Conservation (phyloP, 1,140 invertebrate genomes). For the Platorchestia sp. region DNA sequence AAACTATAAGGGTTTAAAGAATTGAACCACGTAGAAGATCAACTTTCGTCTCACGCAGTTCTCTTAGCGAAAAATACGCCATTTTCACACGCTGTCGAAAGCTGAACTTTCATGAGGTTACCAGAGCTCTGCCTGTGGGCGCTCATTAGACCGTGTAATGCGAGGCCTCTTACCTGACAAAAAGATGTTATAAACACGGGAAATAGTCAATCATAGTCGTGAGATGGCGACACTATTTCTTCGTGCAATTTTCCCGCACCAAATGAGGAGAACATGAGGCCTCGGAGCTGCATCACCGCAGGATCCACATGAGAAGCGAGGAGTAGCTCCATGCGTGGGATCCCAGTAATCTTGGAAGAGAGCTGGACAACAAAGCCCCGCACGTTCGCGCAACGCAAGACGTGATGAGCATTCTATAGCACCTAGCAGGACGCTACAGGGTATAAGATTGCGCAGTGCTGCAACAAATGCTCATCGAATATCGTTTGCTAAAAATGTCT, state of each 20-base stretch:
- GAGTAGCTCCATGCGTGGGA: slow-evolving; percentile 60
- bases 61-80: not conserved
- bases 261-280: not conserved
- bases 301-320: slow-evolving; percentile 58
- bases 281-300: not conserved
- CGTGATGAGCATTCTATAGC: slow-evolving; percentile 25
- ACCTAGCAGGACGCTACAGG: not conserved
- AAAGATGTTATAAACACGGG: not conserved
- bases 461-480: not conserved
- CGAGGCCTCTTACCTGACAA: not conserved
- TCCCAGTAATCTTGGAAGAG: slow-evolving; percentile 21
- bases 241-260: not conserved
- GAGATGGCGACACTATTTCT: not conserved
- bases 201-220: not conserved
- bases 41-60: not conserved
- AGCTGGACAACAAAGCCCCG: not conserved
- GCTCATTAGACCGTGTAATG: not conserved
- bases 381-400: not conserved
- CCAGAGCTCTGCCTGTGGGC: not conserved
- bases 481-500: not conserved
- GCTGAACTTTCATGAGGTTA: not conserved
- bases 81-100: not conserved
- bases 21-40: too few relatives aligned
- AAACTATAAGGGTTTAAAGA: not conserved
- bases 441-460: not conserved